Evolutionary conservation across 2,797 vertebrate species (phyloP).

Genomic region (Alfaro cultratus): DNA sequence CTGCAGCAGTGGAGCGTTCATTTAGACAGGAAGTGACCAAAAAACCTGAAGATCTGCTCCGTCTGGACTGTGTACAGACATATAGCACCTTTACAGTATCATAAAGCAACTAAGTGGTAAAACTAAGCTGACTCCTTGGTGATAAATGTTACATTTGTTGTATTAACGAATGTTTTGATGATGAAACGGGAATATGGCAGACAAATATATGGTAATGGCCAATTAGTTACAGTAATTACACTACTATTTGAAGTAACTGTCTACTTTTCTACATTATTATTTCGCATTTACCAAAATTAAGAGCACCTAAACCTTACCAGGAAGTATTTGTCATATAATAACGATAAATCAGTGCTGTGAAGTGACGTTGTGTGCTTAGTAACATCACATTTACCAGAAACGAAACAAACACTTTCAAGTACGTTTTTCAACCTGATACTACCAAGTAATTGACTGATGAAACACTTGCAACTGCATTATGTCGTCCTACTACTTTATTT

Average conservation of each 20-base stretch:
- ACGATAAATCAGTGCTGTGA: not conserved
- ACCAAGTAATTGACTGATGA: not conserved
- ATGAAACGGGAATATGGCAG: not conserved
- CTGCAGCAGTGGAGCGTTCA: conserved; percentile 34
- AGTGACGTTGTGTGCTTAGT: not conserved
- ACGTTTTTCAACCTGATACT: not conserved
- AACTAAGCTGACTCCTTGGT: not conserved
- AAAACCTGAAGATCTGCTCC: conserved; percentile 63
- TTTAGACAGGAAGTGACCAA: conserved; percentile 65
- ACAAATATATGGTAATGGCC: not conserved
- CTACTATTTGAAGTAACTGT: not conserved
- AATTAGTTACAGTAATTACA: not conserved
- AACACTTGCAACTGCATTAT: not conserved
- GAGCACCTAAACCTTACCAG: not conserved
- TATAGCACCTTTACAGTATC: not conserved
- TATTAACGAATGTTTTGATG: not conserved
- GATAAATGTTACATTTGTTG: not conserved
- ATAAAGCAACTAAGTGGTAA: not conserved
- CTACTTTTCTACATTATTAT: not conserved
- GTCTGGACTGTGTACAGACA: conserved; percentile 37
- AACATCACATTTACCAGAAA: not conserved
- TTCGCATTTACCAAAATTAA: not conserved
- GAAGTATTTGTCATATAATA: not conserved
- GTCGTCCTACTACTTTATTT: not conserved
- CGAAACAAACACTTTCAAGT: not conserved